These are phyloP conservation scores for Bombycilla garrulus DNA, from an alignment of 2,113 vertebrate genomes.

Conservation along the genomic window DNA sequence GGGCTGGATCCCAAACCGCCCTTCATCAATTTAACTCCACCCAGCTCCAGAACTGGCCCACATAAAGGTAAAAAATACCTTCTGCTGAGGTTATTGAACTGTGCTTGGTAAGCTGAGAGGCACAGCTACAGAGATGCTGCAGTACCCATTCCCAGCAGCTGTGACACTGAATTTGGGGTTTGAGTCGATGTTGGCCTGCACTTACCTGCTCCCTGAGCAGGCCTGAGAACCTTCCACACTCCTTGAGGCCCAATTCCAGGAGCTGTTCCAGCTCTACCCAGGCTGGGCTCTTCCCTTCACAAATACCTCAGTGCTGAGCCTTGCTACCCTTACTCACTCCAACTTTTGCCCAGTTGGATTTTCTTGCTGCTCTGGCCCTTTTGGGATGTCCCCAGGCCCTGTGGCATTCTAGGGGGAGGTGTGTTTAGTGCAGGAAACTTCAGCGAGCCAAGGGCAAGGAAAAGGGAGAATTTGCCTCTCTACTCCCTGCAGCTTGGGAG, in stretches of 20 bases:
- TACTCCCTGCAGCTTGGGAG: neutral
- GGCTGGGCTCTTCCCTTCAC: neutral
- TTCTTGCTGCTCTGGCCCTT: neutral
- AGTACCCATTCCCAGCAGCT: no score
- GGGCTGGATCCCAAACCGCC: neutral
- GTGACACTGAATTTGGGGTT: neutral
- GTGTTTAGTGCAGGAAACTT: neutral
- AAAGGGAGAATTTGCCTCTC: neutral
- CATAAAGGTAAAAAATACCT: neutral
- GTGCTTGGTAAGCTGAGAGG: neutral
- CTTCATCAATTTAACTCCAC: neutral
- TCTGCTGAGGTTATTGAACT: neutral
- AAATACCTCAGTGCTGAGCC: neutral
- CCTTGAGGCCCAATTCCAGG: neutral
- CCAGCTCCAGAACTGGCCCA: neutral
- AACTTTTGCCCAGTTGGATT: neutral
- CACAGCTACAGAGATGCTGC: neutral
- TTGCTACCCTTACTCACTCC: neutral
- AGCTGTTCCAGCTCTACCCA: neutral
- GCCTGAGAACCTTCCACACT: rapidly evolving
- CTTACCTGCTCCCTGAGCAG: neutral
- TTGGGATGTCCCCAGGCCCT: neutral
- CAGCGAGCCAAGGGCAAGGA: neutral
- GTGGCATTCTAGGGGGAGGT: neutral
- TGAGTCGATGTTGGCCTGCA: neutral